Evolutionary conservation across 2,888 invertebrate species (phyloP).

Genomic region (Polyommatus iphigenia): DNA sequence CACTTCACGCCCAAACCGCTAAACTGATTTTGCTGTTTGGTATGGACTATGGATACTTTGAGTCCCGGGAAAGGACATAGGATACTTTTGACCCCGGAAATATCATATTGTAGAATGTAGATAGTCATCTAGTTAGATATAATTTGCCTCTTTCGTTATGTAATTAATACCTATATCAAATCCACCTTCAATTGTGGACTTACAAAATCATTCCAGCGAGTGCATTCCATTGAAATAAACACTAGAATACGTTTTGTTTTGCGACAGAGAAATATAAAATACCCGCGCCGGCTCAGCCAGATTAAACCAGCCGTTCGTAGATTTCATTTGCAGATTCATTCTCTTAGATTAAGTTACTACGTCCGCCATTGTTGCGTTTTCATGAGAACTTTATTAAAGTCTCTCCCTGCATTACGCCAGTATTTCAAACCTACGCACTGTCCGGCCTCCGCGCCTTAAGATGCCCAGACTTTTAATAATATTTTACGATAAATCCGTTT

Average conservation of each 20-base stretch:
- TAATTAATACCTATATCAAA: background rate
- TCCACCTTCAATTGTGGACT: background rate
- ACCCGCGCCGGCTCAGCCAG: conserved; percentile 46
- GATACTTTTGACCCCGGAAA: no score
- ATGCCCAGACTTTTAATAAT: background rate
- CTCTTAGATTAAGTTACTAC: conserved; percentile 67
- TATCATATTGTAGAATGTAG: no score
- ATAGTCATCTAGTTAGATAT: background rate
- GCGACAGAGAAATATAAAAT: conserved; percentile 39
- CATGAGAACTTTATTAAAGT: conserved; percentile 71
- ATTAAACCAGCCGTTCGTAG: conserved; percentile 57
- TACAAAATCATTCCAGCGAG: conserved; percentile 25
- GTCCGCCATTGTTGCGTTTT: conserved; percentile 64
- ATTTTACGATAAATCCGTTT: conserved; percentile 11
- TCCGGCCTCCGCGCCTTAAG: conserved; percentile 29
- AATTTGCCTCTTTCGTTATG: background rate
- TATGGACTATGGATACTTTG: no score
- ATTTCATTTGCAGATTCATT: conserved; percentile 68
- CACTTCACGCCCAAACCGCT: no score
- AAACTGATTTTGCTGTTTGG: no score
- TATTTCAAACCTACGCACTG: conserved; percentile 60
- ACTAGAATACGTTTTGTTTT: conserved; percentile 34
- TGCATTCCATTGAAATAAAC: conserved; percentile 32
- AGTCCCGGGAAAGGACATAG: no score
- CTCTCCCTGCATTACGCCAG: conserved; percentile 53